Evolutionary conservation across 1,140 invertebrate genomes (phyloP).

Genomic region (Phocides pigmalion): DNA sequence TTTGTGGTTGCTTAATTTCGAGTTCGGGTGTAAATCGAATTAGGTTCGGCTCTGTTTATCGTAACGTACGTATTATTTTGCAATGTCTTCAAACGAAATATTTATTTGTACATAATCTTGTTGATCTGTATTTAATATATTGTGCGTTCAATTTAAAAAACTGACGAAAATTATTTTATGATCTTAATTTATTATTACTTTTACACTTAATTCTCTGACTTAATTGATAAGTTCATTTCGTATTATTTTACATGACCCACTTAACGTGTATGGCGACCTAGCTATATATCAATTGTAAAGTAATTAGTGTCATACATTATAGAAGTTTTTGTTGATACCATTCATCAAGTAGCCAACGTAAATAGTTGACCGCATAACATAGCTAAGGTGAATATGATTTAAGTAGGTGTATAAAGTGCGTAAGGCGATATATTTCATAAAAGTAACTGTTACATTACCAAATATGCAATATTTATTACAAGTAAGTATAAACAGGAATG

Average conservation of each 20-base stretch:
- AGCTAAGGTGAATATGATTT: slow-evolving; percentile 19
- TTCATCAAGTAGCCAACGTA: slow-evolving; percentile 24
- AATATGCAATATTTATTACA: background rate
- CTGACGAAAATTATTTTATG: too few relatives aligned
- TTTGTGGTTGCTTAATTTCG: slow-evolving; percentile 29
- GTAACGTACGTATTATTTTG: slow-evolving; percentile 18
- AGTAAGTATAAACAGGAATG: background rate
- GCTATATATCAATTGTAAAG: slow-evolving; percentile 13
- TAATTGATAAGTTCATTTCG: background rate
- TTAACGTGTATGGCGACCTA: background rate
- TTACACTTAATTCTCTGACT: too few relatives aligned
- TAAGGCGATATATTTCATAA: background rate
- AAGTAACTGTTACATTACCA: background rate
- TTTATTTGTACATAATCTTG: background rate
- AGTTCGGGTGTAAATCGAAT: slow-evolving; percentile 13
- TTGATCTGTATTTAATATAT: background rate
- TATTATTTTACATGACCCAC: background rate
- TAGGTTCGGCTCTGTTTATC: background rate
- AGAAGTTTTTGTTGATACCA: slow-evolving; percentile 21
- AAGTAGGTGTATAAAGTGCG: background rate
- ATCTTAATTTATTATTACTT: too few relatives aligned
- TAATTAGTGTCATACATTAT: slow-evolving; percentile 21
- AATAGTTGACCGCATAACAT: slow-evolving; percentile 26
- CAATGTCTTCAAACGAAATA: background rate
- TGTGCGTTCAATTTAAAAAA: too few relatives aligned